phyloP scores from a whole-genome alignment of 2,797 vertebrate genomes.

The Microcaecilia unicolor region DNA sequence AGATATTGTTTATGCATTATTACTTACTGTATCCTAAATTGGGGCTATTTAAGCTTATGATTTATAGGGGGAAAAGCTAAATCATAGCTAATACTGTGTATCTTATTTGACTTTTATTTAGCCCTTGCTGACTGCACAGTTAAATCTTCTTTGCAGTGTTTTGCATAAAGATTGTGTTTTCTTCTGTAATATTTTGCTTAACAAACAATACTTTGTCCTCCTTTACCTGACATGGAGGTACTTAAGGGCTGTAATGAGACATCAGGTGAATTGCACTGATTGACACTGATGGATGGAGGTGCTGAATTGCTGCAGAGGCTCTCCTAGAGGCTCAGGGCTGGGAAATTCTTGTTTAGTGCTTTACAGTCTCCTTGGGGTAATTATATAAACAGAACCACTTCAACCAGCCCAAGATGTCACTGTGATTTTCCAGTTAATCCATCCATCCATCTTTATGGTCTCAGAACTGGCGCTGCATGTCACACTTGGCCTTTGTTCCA shows the following conservation, averaged over 20 bases:
- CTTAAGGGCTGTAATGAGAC: conserved; percentile 32
- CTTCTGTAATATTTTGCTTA: conserved; percentile 10
- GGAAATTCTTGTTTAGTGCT: conserved; percentile 34
- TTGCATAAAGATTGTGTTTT: conserved; percentile 21
- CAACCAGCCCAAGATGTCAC: conserved; percentile 57
- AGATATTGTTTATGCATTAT: conserved; percentile 3
- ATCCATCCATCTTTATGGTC: conserved; percentile 53
- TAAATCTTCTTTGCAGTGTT: conserved; percentile 12
- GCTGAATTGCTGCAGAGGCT: conserved; percentile 23
- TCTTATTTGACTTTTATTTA: conserved; percentile 26
- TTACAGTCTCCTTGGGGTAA: conserved; percentile 50
- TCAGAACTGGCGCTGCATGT: conserved; percentile 54
- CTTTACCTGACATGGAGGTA: conserved; percentile 19
- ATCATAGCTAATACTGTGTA: conserved; percentile 12
- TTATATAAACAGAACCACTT: conserved; percentile 76
- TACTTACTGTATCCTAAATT: conserved; percentile 1
- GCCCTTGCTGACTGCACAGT: conserved; percentile 3
- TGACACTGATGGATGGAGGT: conserved; percentile 46
- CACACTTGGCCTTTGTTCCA: conserved; percentile 71
- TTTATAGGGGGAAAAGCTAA: background rate
- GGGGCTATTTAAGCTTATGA: background rate
- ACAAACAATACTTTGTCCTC: conserved; percentile 27
- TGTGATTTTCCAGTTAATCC: conserved; percentile 63
- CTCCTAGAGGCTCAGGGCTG: conserved; percentile 18
- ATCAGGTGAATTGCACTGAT: conserved; percentile 33